Conservation (phyloP, 2,113 vertebrate species). For the Chinchilla lanigera region DNA sequence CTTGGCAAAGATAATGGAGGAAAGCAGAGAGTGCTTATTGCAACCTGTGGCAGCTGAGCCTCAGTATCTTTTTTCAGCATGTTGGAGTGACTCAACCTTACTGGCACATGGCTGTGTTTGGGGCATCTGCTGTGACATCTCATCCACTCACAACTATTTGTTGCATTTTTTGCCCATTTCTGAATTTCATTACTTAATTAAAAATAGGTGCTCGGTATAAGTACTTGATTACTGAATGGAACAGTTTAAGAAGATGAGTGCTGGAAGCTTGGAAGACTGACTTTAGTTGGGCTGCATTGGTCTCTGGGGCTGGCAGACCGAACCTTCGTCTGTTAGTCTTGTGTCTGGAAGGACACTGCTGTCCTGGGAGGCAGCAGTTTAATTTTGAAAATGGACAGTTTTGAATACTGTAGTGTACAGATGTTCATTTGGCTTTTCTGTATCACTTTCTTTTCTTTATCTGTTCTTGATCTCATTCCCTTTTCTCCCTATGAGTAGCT, state of each 20-base stretch:
- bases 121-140: slow-evolving; percentile 81
- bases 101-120: slow-evolving; percentile 70
- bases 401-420: not conserved
- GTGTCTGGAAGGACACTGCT: slow-evolving; percentile 32
- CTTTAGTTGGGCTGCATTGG: not conserved
- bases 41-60: slow-evolving; percentile 69
- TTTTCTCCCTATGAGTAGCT: not conserved
- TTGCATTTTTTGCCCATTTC: slow-evolving; percentile 75
- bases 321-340: not conserved
- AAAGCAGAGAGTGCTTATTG: slow-evolving; percentile 47
- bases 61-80: slow-evolving; percentile 61
- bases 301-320: not conserved
- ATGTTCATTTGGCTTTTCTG: slow-evolving; percentile 5
- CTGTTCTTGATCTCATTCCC: not conserved
- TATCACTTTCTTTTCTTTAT: slow-evolving; percentile 26
- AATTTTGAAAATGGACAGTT: slow-evolving; percentile 45
- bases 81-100: slow-evolving; percentile 73
- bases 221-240: slow-evolving; percentile 70
- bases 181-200: slow-evolving; percentile 77
- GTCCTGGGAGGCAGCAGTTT: not conserved
- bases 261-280: slow-evolving; percentile 43
- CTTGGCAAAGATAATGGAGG: slow-evolving; percentile 52
- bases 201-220: slow-evolving; percentile 72
- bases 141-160: slow-evolving; percentile 76
- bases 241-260: slow-evolving; percentile 53